Evolutionary conservation across 2,797 vertebrate genomes (phyloP), one percentile per base, ranked within the genome.

Genomic region (Ctenochaetus hawaiiensis): DNA sequence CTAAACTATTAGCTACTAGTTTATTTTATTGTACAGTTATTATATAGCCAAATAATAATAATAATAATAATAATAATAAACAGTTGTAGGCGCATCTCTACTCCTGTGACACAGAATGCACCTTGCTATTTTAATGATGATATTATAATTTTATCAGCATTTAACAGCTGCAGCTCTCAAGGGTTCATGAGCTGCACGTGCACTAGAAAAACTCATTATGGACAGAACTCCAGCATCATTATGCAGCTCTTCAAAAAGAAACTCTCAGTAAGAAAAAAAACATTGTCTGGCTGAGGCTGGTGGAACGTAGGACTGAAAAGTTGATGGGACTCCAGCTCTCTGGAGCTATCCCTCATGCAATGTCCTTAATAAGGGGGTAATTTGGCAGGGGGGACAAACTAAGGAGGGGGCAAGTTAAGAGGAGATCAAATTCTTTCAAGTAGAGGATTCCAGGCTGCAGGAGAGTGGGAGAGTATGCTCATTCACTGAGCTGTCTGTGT

Each of bases 401-500:
- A 73, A 83, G 61, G 74, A 81, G 72, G 66, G 69, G 41, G 41
- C 52, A 82, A 76, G 71, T 81, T 75, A 74, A 70, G 74, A 84
- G 37, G 78, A 86, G 72, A 86, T 84, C 41, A 48, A 67, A 78
- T 83, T 91, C 67, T 85, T 86, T 86, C 26, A 37, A 81, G 75
- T 74, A 64, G 60, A 80, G 57, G 75, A 79, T 77, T 85, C 81
- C 56, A 63, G 77, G 57, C 58, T 68, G 23, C 54, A 74, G 49
- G 62, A 67, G 39, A 41, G 39, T 72, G 57, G 49, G 53, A 68
- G 58, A 82, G 62, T 62, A 60, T 53, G 43, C 20, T 67, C 66
- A 62, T 58, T 78, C 39, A 59, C 70, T 58, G 61, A 73, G 67
- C 64, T 37, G 65, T 75, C 52, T 73, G 30, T 85, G 47, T 71